A percentile compares a stretch with the other conserved stretches of the same genome.
Conservation (phyloP, 2,113 vertebrate species). For the Oncorhynchus nerka region DNA sequence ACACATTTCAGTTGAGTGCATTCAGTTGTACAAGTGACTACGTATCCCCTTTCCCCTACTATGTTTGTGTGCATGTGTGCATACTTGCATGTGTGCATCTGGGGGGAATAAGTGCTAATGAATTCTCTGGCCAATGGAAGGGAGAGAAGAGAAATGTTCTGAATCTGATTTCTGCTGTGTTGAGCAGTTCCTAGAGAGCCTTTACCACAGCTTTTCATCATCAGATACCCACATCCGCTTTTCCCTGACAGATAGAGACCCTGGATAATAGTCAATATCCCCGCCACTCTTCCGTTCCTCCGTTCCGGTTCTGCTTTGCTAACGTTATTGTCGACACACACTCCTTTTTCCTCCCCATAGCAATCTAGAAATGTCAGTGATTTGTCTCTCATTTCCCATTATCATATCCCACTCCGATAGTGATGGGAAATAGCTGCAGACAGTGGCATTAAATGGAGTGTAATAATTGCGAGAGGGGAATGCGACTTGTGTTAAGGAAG, state of each 20-base stretch:
- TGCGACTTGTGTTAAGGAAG: constrained; percentile 22
- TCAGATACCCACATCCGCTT: constrained; percentile 32
- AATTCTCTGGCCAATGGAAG: constrained; percentile 15
- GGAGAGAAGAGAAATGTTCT: constrained; percentile 12
- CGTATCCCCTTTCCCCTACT: too few species aligned
- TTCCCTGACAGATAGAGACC: constrained; percentile 23
- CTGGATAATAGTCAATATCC: constrained; percentile 1
- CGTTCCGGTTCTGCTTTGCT: constrained; percentile 39
- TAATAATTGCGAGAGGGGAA: constrained; percentile 33
- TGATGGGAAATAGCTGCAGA: constrained; percentile 35
- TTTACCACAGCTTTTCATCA: constrained; percentile 51
- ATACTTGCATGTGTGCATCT: neutral
- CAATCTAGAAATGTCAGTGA: constrained; percentile 26
- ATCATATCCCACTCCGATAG: constrained; percentile 18
- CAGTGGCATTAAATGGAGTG: constrained; percentile 38
- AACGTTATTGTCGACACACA: constrained; percentile 12
- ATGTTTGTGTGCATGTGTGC: too few species aligned
- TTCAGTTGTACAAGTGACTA: too few species aligned
- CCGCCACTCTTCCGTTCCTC: constrained; percentile 12
- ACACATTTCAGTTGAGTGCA: too few species aligned
- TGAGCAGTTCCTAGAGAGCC: constrained; percentile 50
- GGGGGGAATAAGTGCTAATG: constrained; percentile 30
- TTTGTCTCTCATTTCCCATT: constrained; percentile 42
- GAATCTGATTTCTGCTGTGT: constrained; percentile 45
- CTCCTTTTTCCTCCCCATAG: constrained; percentile 18